A percentile compares a stretch with the other conserved stretches of the same genome.
These are phyloP conservation scores for Antheraea assamensis DNA, from an alignment of 2,888 invertebrate genomes.

Conservation along the genomic window DNA sequence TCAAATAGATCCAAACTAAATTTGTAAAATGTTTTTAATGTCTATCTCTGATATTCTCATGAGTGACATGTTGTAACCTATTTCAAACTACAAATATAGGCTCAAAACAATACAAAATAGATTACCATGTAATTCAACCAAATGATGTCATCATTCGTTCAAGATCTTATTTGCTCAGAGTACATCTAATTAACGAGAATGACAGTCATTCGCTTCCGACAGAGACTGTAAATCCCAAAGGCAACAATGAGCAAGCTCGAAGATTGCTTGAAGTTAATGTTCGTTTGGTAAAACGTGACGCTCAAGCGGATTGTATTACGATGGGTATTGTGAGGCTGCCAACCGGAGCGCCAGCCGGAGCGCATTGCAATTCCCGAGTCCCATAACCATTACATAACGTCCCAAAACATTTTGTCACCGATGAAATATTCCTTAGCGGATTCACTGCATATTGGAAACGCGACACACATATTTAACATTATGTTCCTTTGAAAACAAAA, in stretches of 20 bases:
- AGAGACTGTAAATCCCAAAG: slow-evolving; percentile 3
- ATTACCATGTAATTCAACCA: background rate
- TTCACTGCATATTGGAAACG: background rate
- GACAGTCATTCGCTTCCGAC: background rate
- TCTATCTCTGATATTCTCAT: background rate
- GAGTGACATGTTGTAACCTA: background rate
- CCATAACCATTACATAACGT: slow-evolving; percentile 23
- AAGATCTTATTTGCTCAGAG: background rate
- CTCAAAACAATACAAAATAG: background rate
- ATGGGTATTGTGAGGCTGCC: slow-evolving; percentile 18
- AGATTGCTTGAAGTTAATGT: slow-evolving; percentile 13
- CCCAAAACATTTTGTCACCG: slow-evolving; percentile 19
- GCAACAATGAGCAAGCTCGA: background rate
- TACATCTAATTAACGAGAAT: slow-evolving; percentile 9
- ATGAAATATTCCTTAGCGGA: slow-evolving; percentile 2
- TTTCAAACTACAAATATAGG: background rate
- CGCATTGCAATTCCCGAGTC: slow-evolving; percentile 26
- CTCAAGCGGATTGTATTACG: slow-evolving; percentile 14
- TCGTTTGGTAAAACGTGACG: slow-evolving; percentile 11
- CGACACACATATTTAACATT: background rate
- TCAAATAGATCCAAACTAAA: no score
- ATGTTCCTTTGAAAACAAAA: background rate
- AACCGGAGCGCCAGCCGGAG: background rate
- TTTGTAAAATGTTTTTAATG: no score
- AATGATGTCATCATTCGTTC: background rate